These are phyloP conservation scores for Temnothorax ravouxi DNA, from an alignment of 2,888 invertebrate species.

Conservation along the genomic window DNA sequence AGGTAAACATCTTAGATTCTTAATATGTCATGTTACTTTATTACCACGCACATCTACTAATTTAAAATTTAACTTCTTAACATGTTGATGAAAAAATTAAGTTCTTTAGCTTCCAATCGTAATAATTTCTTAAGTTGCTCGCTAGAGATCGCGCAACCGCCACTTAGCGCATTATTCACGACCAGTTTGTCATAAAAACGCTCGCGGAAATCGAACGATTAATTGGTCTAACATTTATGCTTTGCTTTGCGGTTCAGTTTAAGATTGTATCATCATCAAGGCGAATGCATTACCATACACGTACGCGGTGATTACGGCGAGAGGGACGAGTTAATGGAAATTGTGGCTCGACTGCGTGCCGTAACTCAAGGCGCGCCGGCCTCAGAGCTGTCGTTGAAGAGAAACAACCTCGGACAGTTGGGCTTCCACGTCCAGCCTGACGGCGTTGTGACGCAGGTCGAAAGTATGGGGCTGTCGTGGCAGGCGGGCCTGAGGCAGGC, in stretches of 20 bases:
- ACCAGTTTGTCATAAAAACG: conserved; percentile 27
- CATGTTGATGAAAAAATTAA: background rate
- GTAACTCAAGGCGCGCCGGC: conserved; percentile 93
- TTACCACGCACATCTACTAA: background rate
- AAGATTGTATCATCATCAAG: conserved; percentile 96
- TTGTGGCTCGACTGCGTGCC: conserved; percentile 92
- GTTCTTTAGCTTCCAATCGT: background rate
- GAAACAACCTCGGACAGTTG: conserved; percentile 94
- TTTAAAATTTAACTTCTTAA: conserved; percentile 7
- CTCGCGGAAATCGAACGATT: conserved; percentile 43
- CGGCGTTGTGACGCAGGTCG: conserved; percentile 98
- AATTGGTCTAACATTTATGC: conserved; percentile 36
- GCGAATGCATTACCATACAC: conserved; percentile 95
- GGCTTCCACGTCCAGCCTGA: conserved; percentile 97
- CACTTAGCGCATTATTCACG: conserved; percentile 23
- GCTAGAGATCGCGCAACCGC: background rate
- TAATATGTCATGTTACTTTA: background rate
- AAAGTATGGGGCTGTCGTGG: conserved; percentile 90
- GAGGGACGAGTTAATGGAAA: conserved; percentile 91
- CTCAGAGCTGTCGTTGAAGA: conserved; percentile 92
- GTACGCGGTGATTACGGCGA: conserved; percentile 91
- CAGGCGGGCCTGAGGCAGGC: conserved; percentile 96
- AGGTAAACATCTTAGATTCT: conserved; percentile 83
- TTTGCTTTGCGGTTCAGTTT: conserved; percentile 87
- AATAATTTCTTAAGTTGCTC: conserved; percentile 2